Base-by-base conservation (phyloP, 2,888 invertebrate species). In the Heliconius cydno region DNA sequence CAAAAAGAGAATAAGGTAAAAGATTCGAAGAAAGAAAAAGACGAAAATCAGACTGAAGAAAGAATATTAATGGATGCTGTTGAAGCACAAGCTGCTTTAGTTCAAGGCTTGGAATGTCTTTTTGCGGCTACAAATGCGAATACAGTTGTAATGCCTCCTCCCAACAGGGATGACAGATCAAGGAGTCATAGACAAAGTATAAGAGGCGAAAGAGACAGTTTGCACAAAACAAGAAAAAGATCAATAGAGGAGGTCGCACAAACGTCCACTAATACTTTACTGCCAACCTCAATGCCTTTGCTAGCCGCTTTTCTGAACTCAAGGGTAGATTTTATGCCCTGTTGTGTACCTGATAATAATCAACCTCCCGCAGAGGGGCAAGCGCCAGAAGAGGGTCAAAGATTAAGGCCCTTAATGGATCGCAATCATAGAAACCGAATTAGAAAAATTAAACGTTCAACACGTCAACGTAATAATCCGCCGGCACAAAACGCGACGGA, bases 271-370 rank as follows among this genome's bases (percentile, higher is more conserved):
- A 97, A 96, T 86, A 96, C 96, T 2, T 90, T 97, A 41, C 91
- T 97, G 73, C 96, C 96, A 0, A 96, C 96, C 38, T 95, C 96
- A 0, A 96, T 96, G 90, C 96, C 96, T 19, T 90, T 97, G 71
- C 86, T 97, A 67, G 96, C 97, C 5, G 96, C 97, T 4, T 96
- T 97, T 86, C 90, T 97, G 6, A 96, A 96, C 84, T 95, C 96
- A 0, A 93, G 96, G 76, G 93, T 96, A 52, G 96, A 96, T 79
- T 94, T 95, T 82, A 93, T 95, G 25, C 94, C 88, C 80, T 95
- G 92, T 66, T 94, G 94, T 84, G 86, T 92, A 60, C 91, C 94
- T 2, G 92, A 91, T 25, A 89, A 89, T 46, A 89, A 89, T 46
- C 89, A 88, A 30, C 86, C 89, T 12, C 86, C 91, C 5, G 88